Conservation (phyloP, 2,797 vertebrate species). For the Anabas testudineus region DNA sequence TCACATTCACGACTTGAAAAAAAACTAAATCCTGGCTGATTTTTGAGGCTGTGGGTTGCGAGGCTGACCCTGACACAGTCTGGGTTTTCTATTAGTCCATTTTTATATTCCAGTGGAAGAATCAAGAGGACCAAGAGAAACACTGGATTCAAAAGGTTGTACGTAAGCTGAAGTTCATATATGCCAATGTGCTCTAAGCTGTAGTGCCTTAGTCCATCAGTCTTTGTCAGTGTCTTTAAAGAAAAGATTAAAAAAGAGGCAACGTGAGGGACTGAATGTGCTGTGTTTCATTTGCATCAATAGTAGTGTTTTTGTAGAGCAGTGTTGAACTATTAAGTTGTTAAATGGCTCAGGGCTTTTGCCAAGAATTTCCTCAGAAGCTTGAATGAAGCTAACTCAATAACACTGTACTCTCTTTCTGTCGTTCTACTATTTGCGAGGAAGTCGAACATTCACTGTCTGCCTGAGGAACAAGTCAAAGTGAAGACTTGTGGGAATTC, state of each 20-base stretch:
- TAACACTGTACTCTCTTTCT: neutral
- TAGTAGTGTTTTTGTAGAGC: constrained; percentile 2
- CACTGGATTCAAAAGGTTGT: constrained; percentile 53
- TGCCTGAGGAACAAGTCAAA: constrained; percentile 21
- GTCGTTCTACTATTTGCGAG: constrained; percentile 9
- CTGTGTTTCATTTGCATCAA: constrained; percentile 47
- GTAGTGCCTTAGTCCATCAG: constrained; percentile 49
- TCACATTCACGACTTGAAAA: constrained; percentile 66
- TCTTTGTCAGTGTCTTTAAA: constrained; percentile 44
- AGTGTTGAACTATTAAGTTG: constrained; percentile 34
- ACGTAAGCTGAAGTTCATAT: constrained; percentile 52
- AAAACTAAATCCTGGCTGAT: constrained; percentile 69
- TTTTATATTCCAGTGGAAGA: constrained; percentile 61
- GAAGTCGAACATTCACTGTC: constrained; percentile 9
- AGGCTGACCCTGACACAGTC: constrained; percentile 64
- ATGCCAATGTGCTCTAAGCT: constrained; percentile 41
- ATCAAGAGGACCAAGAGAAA: constrained; percentile 63
- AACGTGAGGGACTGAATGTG: constrained; percentile 29
- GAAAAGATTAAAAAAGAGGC: constrained; percentile 19
- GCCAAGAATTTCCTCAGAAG: constrained; percentile 21
- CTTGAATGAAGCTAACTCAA: constrained; percentile 12
- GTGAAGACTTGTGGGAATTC: neutral
- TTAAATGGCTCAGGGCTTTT: constrained; percentile 21
- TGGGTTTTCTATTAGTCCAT: constrained; percentile 76
- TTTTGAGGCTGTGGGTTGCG: constrained; percentile 63